Evolutionary conservation across 2,113 vertebrate species (phyloP).

Genomic region (Todiramphus saurophagus): DNA sequence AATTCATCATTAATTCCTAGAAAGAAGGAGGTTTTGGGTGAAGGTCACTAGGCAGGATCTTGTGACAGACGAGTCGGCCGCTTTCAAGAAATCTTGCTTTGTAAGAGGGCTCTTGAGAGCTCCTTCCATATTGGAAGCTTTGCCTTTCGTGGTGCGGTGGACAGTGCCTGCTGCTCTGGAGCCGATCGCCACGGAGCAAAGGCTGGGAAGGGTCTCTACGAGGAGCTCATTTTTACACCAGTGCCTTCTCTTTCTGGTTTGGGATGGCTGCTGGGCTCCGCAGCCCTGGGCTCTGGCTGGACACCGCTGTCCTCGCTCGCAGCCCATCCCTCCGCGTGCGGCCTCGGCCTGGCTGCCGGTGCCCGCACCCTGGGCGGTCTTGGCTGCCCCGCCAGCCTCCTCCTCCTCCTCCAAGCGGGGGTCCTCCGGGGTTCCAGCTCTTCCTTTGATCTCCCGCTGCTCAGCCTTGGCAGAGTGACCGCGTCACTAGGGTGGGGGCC

Average conservation of each 20-base stretch:
- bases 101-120: background rate
- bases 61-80: background rate
- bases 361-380: background rate
- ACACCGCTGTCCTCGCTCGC: background rate
- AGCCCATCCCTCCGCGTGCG: accelerated
- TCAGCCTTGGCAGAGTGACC: background rate
- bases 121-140: background rate
- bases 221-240: background rate
- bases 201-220: accelerated
- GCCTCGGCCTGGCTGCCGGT: background rate
- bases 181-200: background rate
- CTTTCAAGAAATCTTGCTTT: background rate
- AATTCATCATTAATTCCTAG: background rate
- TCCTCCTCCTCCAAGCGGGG: background rate
- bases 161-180: background rate
- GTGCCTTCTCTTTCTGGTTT: background rate
- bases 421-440: accelerated
- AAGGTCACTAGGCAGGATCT: background rate
- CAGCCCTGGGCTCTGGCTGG: background rate
- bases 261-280: background rate
- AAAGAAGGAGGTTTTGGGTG: background rate
- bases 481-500: background rate
- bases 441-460: background rate
- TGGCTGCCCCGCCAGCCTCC: accelerated
- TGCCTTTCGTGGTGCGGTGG: accelerated